A percentile compares a stretch with the other conserved stretches of the same genome.
Conservation (phyloP, 92 coral and sea anemone genomes). For the Umimayanthus kanabou region DNA sequence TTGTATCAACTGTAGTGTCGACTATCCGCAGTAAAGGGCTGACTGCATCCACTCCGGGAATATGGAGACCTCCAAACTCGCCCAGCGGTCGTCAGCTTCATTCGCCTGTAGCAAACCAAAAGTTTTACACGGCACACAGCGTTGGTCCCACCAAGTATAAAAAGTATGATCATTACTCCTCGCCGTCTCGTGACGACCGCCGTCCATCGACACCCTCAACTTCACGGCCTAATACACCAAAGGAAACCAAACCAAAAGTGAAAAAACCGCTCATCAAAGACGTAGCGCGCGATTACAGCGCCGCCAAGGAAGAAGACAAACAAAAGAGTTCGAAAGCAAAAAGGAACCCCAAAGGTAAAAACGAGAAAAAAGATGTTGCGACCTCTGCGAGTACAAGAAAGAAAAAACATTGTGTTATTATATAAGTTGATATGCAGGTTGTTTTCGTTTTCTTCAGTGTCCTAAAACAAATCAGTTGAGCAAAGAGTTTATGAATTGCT, state of each 20-base stretch:
- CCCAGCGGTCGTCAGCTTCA: not conserved
- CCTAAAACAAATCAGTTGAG: not conserved
- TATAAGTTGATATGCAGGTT: not conserved
- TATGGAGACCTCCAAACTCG: slow-evolving; percentile 1
- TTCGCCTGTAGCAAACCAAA: slow-evolving; percentile 13
- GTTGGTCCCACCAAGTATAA: not conserved
- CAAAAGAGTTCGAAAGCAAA: not conserved
- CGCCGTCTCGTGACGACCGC: not conserved
- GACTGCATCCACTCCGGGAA: not conserved
- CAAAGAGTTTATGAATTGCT: not conserved
- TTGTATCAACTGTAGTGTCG: slow-evolving; percentile 14
- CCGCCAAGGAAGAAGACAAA: not conserved
- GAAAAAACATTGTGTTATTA: slow-evolving; percentile 12
- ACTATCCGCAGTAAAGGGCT: not conserved
- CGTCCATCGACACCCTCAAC: too few relatives aligned
- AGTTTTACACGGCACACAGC: slow-evolving; percentile 7
- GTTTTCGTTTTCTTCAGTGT: not conserved
- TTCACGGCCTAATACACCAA: not conserved
- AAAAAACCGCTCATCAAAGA: slow-evolving; percentile 22
- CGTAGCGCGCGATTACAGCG: slow-evolving; percentile 10
- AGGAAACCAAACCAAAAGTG: not conserved
- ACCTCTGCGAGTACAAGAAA: not conserved
- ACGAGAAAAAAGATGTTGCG: not conserved
- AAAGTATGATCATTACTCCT: not conserved
- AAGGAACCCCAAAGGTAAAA: not conserved